phyloP scores from a whole-genome alignment of 2,113 vertebrate genomes.

The Talpa occidentalis region DNA sequence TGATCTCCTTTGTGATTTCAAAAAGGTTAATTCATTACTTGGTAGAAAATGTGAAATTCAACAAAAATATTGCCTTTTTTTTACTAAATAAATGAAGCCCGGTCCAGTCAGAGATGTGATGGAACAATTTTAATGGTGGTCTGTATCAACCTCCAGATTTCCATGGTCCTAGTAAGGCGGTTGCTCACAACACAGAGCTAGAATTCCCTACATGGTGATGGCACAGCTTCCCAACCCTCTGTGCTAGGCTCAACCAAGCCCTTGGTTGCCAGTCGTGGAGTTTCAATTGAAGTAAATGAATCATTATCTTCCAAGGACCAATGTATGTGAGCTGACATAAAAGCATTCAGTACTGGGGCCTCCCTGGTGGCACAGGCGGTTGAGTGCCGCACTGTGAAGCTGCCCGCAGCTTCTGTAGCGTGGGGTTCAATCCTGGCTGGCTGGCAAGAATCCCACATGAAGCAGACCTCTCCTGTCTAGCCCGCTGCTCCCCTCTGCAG shows the following conservation, averaged over 20 bases:
- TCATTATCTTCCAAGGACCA: neutral
- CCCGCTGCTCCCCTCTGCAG: no score
- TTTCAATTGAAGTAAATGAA: neutral
- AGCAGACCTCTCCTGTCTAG: no score
- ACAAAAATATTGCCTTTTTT: slow-evolving; percentile 44
- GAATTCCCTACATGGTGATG: neutral
- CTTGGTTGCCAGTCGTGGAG: neutral
- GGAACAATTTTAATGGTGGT: neutral
- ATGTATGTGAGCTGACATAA: no score
- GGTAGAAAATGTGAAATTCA: slow-evolving; percentile 58
- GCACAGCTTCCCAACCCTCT: neutral
- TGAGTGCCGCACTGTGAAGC: no score
- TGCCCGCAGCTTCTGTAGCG: no score
- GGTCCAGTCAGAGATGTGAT: neutral
- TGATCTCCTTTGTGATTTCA: slow-evolving; percentile 46
- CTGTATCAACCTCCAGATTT: neutral
- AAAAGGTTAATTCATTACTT: slow-evolving; percentile 63
- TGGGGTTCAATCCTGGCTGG: no score
- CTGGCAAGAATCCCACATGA: no score
- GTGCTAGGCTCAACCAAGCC: neutral
- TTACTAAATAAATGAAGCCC: slow-evolving; percentile 18
- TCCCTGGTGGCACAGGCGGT: no score
- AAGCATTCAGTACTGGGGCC: no score
- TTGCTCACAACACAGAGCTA: neutral
- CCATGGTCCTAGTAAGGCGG: neutral